These are phyloP conservation scores for Stichodactyla helianthus DNA, from an alignment of 64 coral and sea anemone genomes.

Conservation along the genomic window DNA sequence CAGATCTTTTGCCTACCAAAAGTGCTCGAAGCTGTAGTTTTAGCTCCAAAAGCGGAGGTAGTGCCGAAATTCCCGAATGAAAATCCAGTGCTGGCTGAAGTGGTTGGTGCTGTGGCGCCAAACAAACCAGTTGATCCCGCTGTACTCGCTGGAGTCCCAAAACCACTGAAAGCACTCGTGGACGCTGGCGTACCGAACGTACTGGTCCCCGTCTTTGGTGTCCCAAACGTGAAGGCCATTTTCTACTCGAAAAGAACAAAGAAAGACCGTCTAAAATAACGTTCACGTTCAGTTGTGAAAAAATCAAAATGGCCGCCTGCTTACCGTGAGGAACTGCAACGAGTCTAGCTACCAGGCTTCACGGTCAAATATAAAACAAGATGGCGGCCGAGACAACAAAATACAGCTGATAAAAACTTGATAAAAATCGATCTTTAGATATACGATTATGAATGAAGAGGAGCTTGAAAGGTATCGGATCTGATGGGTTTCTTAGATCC, in stretches of 20 bases:
- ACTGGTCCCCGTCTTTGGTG: not conserved
- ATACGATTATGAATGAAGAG: slow-evolving; percentile 31
- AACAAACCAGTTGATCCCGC: slow-evolving; percentile 22
- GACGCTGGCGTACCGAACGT: slow-evolving; percentile 5
- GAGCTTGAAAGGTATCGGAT: slow-evolving; percentile 37
- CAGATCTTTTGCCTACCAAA: slow-evolving; percentile 7
- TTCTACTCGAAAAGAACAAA: not conserved
- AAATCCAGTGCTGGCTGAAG: slow-evolving; percentile 13
- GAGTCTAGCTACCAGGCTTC: not conserved
- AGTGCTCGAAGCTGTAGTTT: slow-evolving; percentile 39
- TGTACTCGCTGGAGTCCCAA: slow-evolving; percentile 48
- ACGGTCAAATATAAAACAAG: slow-evolving; percentile 4
- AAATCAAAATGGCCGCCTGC: slow-evolving; percentile 20
- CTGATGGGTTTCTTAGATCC: not conserved
- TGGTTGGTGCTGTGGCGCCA: slow-evolving; percentile 22
- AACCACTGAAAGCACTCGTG: not conserved
- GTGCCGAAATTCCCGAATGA: not conserved
- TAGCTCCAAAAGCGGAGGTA: slow-evolving; percentile 19
- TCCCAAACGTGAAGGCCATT: slow-evolving; percentile 16
- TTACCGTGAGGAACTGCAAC: not conserved
- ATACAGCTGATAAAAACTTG: not conserved
- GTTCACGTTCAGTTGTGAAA: not conserved
- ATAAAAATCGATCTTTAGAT: not conserved
- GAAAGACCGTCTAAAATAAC: not conserved
- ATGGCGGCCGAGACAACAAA: not conserved